A percentile compares a stretch with the other conserved stretches of the same genome.
Conservation (phyloP, 2,113 vertebrate species). For the Megaceryle torquata region DNA sequence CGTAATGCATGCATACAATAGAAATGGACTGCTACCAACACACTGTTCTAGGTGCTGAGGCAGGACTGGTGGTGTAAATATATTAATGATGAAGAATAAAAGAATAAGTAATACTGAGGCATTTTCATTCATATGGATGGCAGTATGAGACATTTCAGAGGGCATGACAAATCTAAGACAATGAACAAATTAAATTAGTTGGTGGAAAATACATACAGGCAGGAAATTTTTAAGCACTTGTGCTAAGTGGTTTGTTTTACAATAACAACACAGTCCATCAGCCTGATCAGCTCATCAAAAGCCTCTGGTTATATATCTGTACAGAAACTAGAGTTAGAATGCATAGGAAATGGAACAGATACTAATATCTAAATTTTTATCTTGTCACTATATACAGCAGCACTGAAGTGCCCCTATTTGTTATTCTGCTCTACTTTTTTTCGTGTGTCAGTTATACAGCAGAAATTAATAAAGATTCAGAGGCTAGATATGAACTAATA, state of each 20-base stretch:
- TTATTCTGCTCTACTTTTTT: background rate
- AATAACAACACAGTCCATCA: background rate
- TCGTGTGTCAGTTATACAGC: background rate
- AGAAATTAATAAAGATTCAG: constrained; percentile 53
- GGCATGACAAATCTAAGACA: background rate
- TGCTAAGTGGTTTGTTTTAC: background rate
- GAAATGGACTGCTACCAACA: background rate
- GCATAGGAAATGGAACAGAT: background rate
- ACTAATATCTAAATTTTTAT: background rate
- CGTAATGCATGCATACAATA: background rate
- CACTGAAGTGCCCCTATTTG: background rate
- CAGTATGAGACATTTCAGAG: background rate
- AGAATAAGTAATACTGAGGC: background rate
- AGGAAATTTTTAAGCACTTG: background rate
- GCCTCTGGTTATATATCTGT: background rate
- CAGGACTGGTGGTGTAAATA: background rate
- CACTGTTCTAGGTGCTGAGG: background rate
- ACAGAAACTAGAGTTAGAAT: background rate
- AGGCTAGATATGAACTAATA: constrained; percentile 2
- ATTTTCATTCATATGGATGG: background rate
- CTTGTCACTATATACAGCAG: background rate
- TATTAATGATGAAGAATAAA: background rate
- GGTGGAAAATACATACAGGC: background rate
- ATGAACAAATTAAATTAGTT: background rate
- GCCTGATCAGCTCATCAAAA: background rate